A percentile compares a stretch with the other conserved stretches of the same genome.
These are phyloP conservation scores for Diadumene lineata DNA, from an alignment of 92 coral and sea anemone species.

Conservation along the genomic window DNA sequence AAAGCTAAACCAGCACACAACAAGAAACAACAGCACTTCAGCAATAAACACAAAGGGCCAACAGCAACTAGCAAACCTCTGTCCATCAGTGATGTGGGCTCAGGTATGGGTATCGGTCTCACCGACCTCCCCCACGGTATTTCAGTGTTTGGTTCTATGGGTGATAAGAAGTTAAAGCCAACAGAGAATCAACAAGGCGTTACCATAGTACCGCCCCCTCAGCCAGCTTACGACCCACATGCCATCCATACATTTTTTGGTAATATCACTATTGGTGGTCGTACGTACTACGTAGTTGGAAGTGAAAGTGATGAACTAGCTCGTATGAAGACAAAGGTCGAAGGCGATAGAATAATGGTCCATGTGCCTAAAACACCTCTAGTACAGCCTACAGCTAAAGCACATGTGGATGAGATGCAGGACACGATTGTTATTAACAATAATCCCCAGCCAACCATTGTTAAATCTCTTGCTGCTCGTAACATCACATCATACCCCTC, in stretches of 20 bases:
- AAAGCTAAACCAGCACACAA: constrained; percentile 31
- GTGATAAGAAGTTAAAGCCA: constrained; percentile 65
- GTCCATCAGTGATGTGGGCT: constrained; percentile 89
- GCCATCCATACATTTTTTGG: constrained; percentile 84
- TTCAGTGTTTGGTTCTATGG: constrained; percentile 84
- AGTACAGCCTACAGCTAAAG: constrained; percentile 42
- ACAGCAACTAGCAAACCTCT: constrained; percentile 99
- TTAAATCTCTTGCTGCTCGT: constrained; percentile 71
- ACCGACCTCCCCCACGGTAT: constrained; percentile 75
- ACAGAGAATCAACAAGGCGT: constrained; percentile 48
- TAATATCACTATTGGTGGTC: constrained; percentile 94
- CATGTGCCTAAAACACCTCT: constrained; percentile 66
- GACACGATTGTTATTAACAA: constrained; percentile 47
- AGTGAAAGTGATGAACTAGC: constrained; percentile 88
- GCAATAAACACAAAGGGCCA: constrained; percentile 74
- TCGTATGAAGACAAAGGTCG: constrained; percentile 60
- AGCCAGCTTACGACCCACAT: constrained; percentile 10
- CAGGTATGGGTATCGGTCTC: constrained; percentile 93
- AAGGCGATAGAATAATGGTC: constrained; percentile 69
- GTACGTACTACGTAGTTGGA: constrained; percentile 81
- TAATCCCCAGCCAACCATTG: constrained; percentile 43
- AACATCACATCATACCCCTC: constrained; percentile 76
- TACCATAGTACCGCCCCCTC: constrained; percentile 21
- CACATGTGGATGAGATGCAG: constrained; percentile 71
- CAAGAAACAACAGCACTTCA: constrained; percentile 40